Conservation (phyloP, 1,140 invertebrate species). For the Teleogryllus occipitalis region DNA sequence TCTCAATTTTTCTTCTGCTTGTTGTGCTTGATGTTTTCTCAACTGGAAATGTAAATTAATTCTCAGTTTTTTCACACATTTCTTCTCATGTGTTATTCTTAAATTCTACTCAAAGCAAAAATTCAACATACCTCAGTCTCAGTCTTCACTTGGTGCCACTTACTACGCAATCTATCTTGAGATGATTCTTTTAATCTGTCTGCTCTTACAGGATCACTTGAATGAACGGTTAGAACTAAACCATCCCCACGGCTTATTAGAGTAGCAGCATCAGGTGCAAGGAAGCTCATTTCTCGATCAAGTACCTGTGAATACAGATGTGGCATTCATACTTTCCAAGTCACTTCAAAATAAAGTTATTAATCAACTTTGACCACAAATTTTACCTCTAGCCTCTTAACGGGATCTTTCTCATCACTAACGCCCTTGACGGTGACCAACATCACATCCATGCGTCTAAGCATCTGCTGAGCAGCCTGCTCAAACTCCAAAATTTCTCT, state of each 20-base stretch:
- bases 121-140: conserved; percentile 45
- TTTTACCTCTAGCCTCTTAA: conserved; percentile 51
- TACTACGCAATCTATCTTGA: conserved; percentile 51
- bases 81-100: neutral
- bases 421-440: conserved; percentile 55
- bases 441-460: conserved; percentile 57
- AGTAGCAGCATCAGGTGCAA: conserved; percentile 69
- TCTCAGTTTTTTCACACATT: neutral
- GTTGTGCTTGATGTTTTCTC: conserved; percentile 40
- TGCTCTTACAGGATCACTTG: conserved; percentile 42
- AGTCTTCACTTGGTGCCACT: conserved; percentile 55
- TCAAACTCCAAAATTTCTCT: conserved; percentile 35
- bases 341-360: neutral
- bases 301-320: conserved; percentile 40
- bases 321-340: neutral
- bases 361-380: neutral
- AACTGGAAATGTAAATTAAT: conserved; percentile 21
- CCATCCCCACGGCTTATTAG: conserved; percentile 71
- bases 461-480: conserved; percentile 50
- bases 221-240: conserved; percentile 56
- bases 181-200: conserved; percentile 46
- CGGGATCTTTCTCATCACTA: conserved; percentile 53
- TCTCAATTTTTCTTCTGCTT: conserved; percentile 46
- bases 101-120: neutral
- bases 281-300: conserved; percentile 50